Evolutionary conservation across 2,888 invertebrate species (phyloP).

Genomic region (Dyspetes luteomarginatus): DNA sequence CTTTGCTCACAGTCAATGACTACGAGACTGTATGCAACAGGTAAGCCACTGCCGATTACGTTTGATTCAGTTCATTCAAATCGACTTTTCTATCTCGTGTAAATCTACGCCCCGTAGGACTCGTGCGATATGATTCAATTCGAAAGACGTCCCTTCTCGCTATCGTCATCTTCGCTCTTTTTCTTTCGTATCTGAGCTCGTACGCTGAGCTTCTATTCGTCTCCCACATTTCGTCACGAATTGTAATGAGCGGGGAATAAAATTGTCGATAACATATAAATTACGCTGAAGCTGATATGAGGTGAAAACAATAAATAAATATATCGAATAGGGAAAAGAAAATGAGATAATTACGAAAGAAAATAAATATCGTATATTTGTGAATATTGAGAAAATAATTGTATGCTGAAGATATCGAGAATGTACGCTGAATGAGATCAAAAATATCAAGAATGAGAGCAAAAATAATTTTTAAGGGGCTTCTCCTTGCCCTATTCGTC

Average conservation of each 20-base stretch:
- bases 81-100: conserved; percentile 60
- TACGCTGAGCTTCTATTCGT: conserved; percentile 14
- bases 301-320: conserved; percentile 12
- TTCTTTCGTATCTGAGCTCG: neutral
- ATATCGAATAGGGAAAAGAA: conserved; percentile 20
- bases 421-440: too few species aligned
- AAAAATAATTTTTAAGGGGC: too few species aligned
- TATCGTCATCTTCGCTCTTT: conserved; percentile 9
- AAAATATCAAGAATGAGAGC: too few species aligned
- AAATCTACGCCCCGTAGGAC: conserved; percentile 37
- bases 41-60: conserved; percentile 64
- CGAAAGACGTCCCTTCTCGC: conserved; percentile 7
- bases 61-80: conserved; percentile 67
- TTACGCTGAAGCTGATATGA: neutral
- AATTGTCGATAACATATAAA: conserved; percentile 8
- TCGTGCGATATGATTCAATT: conserved; percentile 32
- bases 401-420: too few species aligned
- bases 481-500: too few species aligned
- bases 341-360: neutral
- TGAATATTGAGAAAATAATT: too few species aligned
- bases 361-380: too few species aligned
- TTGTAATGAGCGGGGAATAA: neutral
- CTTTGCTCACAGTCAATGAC: conserved; percentile 29
- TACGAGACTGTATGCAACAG: conserved; percentile 69
- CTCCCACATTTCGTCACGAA: conserved; percentile 29